Evolutionary conservation across 2,113 vertebrate species (phyloP), one percentile per base, ranked within the genome.

Genomic region (Hippocampus guttulatus): DNA sequence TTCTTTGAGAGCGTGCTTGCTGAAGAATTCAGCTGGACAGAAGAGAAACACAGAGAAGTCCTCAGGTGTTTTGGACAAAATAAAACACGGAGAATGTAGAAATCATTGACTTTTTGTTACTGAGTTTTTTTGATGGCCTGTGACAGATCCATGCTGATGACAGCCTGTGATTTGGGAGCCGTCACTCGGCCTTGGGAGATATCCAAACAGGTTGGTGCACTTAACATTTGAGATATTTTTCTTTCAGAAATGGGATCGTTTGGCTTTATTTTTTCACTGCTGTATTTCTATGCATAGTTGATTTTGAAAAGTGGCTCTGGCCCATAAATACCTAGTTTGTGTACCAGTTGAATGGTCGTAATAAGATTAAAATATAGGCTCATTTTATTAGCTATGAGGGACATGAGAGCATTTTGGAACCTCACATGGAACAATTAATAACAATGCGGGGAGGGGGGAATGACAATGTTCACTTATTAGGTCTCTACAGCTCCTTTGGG

Each of bases 131-230:
- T 45, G 21, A 27, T 85, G 52, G 21, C 68, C 43, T 45, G 78
- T 47, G 64, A 91, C 93, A 99, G 97, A 92, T 99, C 96, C 82
- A 98, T 99, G 97, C 91, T 98, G 92, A 98, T 99, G 97, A 99
- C 97, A 88, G 95, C 96, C 45, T 96, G 96, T 84, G 97, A 99
- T 93, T 93, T 99, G 90, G 97, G 97, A 77, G 96, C 97, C 20
- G 97, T 96, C 90, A 99, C 97, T 86, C 96, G 97, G 88, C 97
- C 97, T 52, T 99, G 97, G 97, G 94, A 96, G 90, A 96, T 98
- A 89, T 98, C 97, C 18, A 97, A 95, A 94, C 96, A 98, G 96
- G 97, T 96, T 84, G 92, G 92, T 57, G 8, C 68, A 45, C 12
- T 64, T 41, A 14, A 8, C 3, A 55, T n/a, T 58, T 12, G 5